Conservation (phyloP, 1,140 invertebrate genomes). For the Thereuonema tuberculata region DNA sequence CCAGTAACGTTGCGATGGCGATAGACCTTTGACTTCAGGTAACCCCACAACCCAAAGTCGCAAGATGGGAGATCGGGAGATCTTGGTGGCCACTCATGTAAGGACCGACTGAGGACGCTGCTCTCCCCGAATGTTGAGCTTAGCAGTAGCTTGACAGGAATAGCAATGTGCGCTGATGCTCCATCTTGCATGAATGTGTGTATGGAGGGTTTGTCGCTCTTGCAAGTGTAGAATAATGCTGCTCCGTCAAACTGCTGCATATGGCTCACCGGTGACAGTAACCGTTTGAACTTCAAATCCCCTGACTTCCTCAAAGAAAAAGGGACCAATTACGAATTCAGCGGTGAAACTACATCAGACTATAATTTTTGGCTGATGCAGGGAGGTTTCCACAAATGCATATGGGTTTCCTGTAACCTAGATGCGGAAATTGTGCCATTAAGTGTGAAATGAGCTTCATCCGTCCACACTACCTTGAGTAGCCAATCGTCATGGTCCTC, state of each 20-base stretch:
- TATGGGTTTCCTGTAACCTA: conserved; percentile 8
- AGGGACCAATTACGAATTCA: conserved; percentile 11
- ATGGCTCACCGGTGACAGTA: neutral
- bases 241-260: neutral
- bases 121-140: neutral
- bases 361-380: conserved; percentile 10
- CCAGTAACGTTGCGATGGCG: neutral
- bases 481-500: no score
- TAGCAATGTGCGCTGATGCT: neutral
- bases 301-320: conserved; percentile 13
- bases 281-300: no score
- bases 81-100: conserved; percentile 15
- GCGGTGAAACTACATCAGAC: conserved; percentile 11
- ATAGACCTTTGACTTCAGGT: conserved; percentile 20
- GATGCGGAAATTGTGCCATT: neutral
- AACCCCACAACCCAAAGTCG: conserved; percentile 22
- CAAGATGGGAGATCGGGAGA: conserved; percentile 20
- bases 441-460: neutral
- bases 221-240: neutral
- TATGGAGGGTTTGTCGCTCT: neutral
- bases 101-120: neutral
- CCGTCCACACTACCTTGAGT: neutral
- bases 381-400: neutral
- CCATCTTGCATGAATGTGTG: neutral
- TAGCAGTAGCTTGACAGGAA: neutral